Evolutionary conservation across 2,888 invertebrate species (phyloP).

Genomic region (Euspilapteryx auroguttella): DNA sequence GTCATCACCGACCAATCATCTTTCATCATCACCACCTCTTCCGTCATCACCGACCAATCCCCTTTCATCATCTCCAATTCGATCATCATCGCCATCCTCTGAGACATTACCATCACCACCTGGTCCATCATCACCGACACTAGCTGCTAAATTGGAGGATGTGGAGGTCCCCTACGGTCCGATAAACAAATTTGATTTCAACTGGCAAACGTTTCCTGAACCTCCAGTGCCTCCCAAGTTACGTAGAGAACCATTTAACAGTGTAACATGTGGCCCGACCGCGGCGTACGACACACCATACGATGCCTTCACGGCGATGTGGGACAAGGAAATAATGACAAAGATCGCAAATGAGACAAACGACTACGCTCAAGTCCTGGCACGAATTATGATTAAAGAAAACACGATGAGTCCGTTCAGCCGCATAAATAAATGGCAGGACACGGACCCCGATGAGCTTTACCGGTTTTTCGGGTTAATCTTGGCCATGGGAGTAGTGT

Average conservation of each 20-base stretch:
- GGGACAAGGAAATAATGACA: neutral
- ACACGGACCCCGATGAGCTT: conserved; percentile 9
- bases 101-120: too few relatives aligned
- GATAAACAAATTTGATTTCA: conserved; percentile 1
- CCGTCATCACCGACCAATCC: too few relatives aligned
- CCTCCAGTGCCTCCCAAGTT: neutral
- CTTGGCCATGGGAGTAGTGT: conserved; percentile 8
- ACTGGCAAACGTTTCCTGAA: neutral
- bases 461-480: conserved; percentile 9
- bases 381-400: neutral
- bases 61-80: too few relatives aligned
- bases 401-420: conserved; percentile 5
- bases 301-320: neutral
- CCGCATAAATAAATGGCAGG: conserved; percentile 8
- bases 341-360: neutral
- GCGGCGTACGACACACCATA: neutral
- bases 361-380: neutral
- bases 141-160: too few relatives aligned
- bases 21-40: too few relatives aligned
- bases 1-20: too few relatives aligned
- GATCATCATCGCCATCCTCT: too few relatives aligned
- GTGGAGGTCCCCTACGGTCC: too few relatives aligned
- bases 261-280: neutral
- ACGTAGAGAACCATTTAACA: neutral
- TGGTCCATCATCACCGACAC: too few relatives aligned